phyloP scores from a whole-genome alignment of 2,888 invertebrate genomes.

The Bombylius major region DNA sequence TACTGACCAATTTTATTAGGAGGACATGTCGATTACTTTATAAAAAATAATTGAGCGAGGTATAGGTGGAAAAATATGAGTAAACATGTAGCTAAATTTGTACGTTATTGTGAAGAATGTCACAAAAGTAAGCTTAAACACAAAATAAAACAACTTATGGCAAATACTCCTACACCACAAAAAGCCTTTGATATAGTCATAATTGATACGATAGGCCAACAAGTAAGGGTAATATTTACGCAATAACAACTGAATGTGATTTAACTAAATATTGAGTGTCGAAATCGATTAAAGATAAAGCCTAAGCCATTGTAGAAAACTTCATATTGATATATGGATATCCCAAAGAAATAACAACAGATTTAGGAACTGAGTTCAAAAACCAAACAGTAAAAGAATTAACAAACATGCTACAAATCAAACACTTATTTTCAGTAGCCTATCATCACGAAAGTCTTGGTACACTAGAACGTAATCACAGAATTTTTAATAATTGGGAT shows the following conservation, averaged over 20 bases:
- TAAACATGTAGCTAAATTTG: neutral
- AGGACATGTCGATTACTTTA: neutral
- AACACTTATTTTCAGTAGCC: slow-evolving; percentile 2
- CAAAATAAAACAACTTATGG: neutral
- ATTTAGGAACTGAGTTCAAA: slow-evolving; percentile 8
- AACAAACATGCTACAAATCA: slow-evolving; percentile 2
- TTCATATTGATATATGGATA: slow-evolving; percentile 8
- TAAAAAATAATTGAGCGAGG: neutral
- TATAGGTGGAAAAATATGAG: neutral
- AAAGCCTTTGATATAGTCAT: slow-evolving; percentile 3
- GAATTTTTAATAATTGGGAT: slow-evolving; percentile 12
- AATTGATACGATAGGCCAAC: slow-evolving; percentile 8
- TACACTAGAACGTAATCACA: slow-evolving; percentile 8
- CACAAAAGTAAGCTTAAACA: neutral
- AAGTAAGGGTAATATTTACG: neutral
- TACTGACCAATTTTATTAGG: neutral
- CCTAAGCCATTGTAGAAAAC: slow-evolving; percentile 9
- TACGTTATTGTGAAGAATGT: slow-evolving; percentile 4
- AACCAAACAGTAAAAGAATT: slow-evolving; percentile 3
- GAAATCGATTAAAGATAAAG: slow-evolving; percentile 6
- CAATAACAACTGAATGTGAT: slow-evolving; percentile 7
- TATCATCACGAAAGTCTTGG: slow-evolving; percentile 6
- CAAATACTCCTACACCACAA: slow-evolving; percentile 1
- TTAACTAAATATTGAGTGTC: slow-evolving; percentile 4
- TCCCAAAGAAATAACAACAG: slow-evolving; percentile 2